Evolutionary conservation across 2,797 vertebrate species (phyloP).

Genomic region (Acipenser transmontanus): DNA sequence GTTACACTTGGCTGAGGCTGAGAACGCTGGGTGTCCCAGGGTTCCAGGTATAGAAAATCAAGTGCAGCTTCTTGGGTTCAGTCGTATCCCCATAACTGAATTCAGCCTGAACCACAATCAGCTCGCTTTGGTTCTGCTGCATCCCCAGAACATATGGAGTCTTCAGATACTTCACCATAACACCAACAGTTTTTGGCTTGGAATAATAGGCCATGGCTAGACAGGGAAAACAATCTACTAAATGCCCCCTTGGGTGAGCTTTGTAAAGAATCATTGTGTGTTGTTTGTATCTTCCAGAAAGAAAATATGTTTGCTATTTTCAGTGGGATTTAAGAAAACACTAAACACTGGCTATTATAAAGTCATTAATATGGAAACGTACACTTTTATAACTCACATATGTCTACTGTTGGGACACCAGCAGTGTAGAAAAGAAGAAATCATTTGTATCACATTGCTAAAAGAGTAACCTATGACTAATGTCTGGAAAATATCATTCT

Average conservation of each 20-base stretch:
- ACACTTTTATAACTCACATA: too few relatives aligned
- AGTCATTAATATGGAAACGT: not conserved
- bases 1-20: slow-evolving; percentile 68
- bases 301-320: slow-evolving; percentile 37
- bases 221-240: slow-evolving; percentile 60
- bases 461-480: too few relatives aligned
- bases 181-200: slow-evolving; percentile 58
- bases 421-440: too few relatives aligned
- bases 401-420: too few relatives aligned
- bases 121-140: slow-evolving; percentile 56
- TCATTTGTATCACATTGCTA: too few relatives aligned
- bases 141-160: slow-evolving; percentile 71
- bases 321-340: not conserved
- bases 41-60: slow-evolving; percentile 65
- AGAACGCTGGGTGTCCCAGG: slow-evolving; percentile 58
- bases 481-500: too few relatives aligned
- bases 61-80: slow-evolving; percentile 49
- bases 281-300: slow-evolving; percentile 46
- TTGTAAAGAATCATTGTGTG: slow-evolving; percentile 52
- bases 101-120: slow-evolving; percentile 51
- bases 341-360: not conserved
- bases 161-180: slow-evolving; percentile 46
- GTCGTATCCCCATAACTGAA: slow-evolving; percentile 49
- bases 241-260: slow-evolving; percentile 52
- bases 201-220: slow-evolving; percentile 65